Evolutionary conservation across 2,113 vertebrate species (phyloP).

Genomic region (Xiphias gladius): DNA sequence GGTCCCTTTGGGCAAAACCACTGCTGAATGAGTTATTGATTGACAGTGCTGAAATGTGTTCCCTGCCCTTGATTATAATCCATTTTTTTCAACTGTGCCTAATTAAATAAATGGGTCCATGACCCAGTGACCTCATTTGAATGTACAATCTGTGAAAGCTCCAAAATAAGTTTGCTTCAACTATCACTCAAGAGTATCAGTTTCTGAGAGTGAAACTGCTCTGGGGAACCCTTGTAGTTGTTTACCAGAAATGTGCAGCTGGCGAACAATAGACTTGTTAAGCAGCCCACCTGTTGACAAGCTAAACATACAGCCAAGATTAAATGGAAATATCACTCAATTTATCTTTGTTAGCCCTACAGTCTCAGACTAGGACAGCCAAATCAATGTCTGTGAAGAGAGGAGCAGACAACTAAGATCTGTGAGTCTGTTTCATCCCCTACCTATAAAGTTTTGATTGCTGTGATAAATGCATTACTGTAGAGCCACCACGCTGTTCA

Average conservation of each 20-base stretch:
- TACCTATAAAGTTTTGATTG: slow-evolving; percentile 64
- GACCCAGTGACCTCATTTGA: slow-evolving; percentile 84
- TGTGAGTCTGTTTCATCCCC: slow-evolving; percentile 19
- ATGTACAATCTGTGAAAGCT: slow-evolving; percentile 51
- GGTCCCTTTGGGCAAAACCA: slow-evolving; percentile 71
- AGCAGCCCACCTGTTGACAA: slow-evolving; percentile 76
- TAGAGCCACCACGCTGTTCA: slow-evolving; percentile 50
- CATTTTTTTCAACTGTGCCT: slow-evolving; percentile 82
- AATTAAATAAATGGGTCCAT: slow-evolving; percentile 86
- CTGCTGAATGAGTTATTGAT: slow-evolving; percentile 81
- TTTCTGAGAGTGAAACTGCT: slow-evolving; percentile 15
- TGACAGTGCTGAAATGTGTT: slow-evolving; percentile 85
- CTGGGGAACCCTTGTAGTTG: slow-evolving; percentile 24
- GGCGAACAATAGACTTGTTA: slow-evolving; percentile 56
- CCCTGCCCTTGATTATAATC: slow-evolving; percentile 82
- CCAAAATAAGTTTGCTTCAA: slow-evolving; percentile 65
- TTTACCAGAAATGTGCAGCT: slow-evolving; percentile 56
- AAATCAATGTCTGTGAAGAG: slow-evolving; percentile 64
- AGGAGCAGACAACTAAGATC: slow-evolving; percentile 45
- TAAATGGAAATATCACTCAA: slow-evolving; percentile 70
- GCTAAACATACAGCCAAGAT: slow-evolving; percentile 60
- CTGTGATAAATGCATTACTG: slow-evolving; percentile 67
- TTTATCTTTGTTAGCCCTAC: slow-evolving; percentile 75
- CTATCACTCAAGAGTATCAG: slow-evolving; percentile 17
- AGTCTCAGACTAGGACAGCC: slow-evolving; percentile 48